These are phyloP conservation scores for Eupristina koningsbergeri DNA, from an alignment of 1,140 invertebrate genomes.

Conservation along the genomic window DNA sequence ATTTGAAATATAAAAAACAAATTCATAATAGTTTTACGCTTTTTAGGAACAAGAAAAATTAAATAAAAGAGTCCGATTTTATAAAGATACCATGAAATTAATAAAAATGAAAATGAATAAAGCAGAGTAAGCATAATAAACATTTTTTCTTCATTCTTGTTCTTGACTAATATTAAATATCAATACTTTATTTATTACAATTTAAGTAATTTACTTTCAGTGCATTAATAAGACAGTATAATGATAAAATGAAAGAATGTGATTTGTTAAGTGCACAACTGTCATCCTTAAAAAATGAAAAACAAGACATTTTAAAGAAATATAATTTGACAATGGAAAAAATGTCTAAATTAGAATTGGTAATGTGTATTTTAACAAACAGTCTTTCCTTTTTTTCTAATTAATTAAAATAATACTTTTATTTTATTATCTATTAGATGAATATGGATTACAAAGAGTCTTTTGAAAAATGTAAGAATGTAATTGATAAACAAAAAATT, in stretches of 20 bases:
- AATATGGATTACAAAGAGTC: slow-evolving; percentile 45
- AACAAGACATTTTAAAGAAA: slow-evolving; percentile 47
- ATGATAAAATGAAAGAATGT: slow-evolving; percentile 58
- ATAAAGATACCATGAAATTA: slow-evolving; percentile 55
- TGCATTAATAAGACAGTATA: slow-evolving; percentile 58
- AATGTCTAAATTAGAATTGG: slow-evolving; percentile 55
- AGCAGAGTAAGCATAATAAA: slow-evolving; percentile 59
- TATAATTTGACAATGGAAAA: slow-evolving; percentile 54
- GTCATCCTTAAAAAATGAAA: slow-evolving; percentile 37
- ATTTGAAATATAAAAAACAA: background rate
- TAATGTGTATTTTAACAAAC: slow-evolving; percentile 38
- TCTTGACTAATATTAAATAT: background rate
- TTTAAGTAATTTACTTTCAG: slow-evolving; percentile 52
- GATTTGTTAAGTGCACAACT: slow-evolving; percentile 55
- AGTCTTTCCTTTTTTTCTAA: background rate
- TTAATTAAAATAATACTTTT: background rate
- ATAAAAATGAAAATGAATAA: slow-evolving; percentile 59
- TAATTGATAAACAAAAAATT: slow-evolving; percentile 49
- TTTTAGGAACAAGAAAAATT: slow-evolving; percentile 49
- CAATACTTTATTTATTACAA: background rate
- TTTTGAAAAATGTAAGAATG: slow-evolving; percentile 33
- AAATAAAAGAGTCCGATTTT: slow-evolving; percentile 26
- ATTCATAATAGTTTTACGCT: background rate
- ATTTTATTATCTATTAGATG: background rate
- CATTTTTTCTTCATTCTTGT: background rate